Base-by-base conservation (phyloP, 1,140 invertebrate genomes). In the Eriosoma lanigerum region DNA sequence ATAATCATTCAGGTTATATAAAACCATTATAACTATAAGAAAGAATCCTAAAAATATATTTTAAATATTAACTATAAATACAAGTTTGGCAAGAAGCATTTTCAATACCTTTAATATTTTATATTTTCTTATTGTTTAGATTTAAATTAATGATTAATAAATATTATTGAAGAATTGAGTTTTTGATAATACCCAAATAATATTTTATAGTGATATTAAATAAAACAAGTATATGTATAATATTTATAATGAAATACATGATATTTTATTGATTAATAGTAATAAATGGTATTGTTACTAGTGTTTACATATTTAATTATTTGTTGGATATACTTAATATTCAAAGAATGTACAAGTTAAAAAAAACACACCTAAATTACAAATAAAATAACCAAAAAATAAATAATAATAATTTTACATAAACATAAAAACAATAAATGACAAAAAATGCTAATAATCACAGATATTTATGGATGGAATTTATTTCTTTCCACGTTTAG, bases 381-480 rank as follows among this genome's bases (percentile, higher is more conserved):
- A 46, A 66, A 21, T 21, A 44, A 21, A 44, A 66, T 17, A 68
- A 48, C 13, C 48, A 68, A 48, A 48, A 68, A 48, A 17, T 24
- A 64, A 68, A 48, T 24, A n/a, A n/a, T n/a, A n/a, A n/a, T 26
- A 68, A 68, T 24, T 72, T 50, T 17, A 72, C 26, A 52, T 46
- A 72, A 72, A 70, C 29, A 32, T 52, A 72, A 72, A 13, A 72
- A 72, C 52, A 70, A 70, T 48, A 24, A 66, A 66, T 46, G 13
- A 44, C 52, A 75, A 24, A 17, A 75, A 75, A 75, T 75, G 32
- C 50, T 75, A 75, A 3, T 56, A 75, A 75, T 75, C 72, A 75
- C 72, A 75, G 72, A 72, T 50, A 72, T 75, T 56, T 44, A 44
- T 75, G 72, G 72, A 75, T 75, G 50, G 72, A 75, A 75, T 58